Percentiles rank a stretch among this genome's conserved stretches.
These are phyloP conservation scores for Poeciliopsis retropinna DNA, from an alignment of 2,113 vertebrate species.

Conservation along the genomic window DNA sequence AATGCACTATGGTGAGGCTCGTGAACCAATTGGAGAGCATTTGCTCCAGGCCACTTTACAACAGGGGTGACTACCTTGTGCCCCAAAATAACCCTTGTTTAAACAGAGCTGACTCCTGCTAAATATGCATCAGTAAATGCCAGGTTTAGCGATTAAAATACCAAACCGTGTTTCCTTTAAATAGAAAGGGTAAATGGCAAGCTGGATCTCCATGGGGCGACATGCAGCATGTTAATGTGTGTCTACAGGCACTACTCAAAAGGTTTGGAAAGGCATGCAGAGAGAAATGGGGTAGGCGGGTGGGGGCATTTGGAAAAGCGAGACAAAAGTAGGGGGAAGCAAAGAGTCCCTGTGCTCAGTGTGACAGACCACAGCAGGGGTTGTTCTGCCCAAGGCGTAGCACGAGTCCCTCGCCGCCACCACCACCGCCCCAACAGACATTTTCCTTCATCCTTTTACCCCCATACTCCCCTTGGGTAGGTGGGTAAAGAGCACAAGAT, in stretches of 20 bases:
- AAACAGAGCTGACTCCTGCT: constrained; percentile 50
- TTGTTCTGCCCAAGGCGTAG: constrained; percentile 48
- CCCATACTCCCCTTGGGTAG: constrained; percentile 43
- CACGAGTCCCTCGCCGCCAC: constrained; percentile 13
- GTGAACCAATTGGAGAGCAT: constrained; percentile 35
- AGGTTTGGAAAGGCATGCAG: constrained; percentile 72
- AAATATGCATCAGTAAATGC: constrained; percentile 71
- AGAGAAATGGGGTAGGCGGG: constrained; percentile 30
- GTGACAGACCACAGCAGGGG: constrained; percentile 66
- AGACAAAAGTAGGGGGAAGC: constrained; percentile 37
- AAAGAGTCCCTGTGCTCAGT: constrained; percentile 56
- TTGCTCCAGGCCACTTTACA: constrained; percentile 47
- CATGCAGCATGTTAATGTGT: constrained; percentile 75
- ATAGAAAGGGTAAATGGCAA: constrained; percentile 75
- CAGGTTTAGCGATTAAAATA: constrained; percentile 57
- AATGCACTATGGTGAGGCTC: constrained; percentile 31
- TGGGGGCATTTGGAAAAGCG: constrained; percentile 20
- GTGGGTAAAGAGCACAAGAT: constrained; percentile 61
- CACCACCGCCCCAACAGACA: constrained; percentile 29
- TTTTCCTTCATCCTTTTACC: constrained; percentile 26
- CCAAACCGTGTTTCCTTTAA: constrained; percentile 62
- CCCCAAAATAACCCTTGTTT: constrained; percentile 37
- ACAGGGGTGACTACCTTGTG: constrained; percentile 33
- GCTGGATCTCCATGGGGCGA: constrained; percentile 68
- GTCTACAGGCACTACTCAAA: constrained; percentile 73